Evolutionary conservation across 2,888 invertebrate genomes (phyloP).

Genomic region (Dynastes hyllus): DNA sequence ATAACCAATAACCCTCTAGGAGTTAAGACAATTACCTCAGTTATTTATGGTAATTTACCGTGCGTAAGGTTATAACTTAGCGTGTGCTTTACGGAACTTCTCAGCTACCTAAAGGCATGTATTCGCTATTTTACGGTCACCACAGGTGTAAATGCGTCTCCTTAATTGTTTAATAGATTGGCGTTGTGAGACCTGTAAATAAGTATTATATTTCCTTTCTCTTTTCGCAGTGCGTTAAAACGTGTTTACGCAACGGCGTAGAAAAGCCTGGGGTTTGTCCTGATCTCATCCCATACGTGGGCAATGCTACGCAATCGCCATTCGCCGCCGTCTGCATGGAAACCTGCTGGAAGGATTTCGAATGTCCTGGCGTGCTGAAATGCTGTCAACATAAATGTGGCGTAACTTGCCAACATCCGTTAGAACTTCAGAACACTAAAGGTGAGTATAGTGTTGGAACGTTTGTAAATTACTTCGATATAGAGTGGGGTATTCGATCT

Average conservation of each 20-base stretch:
- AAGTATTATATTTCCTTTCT: slow-evolving; percentile 29
- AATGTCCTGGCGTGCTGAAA: slow-evolving; percentile 80
- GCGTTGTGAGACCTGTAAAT: neutral
- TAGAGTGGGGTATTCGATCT: no score
- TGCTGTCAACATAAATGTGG: slow-evolving; percentile 83
- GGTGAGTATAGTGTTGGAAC: slow-evolving; percentile 68
- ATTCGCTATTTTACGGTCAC: neutral
- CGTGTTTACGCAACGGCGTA: slow-evolving; percentile 73
- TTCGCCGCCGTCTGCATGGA: slow-evolving; percentile 78
- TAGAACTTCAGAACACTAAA: slow-evolving; percentile 74
- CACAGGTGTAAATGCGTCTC: neutral
- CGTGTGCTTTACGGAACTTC: neutral
- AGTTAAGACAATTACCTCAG: neutral
- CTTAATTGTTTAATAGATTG: slow-evolving; percentile 3
- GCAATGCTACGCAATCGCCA: slow-evolving; percentile 66
- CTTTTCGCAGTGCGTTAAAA: slow-evolving; percentile 74
- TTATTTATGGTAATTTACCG: neutral
- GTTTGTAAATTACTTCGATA: no score
- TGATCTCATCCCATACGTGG: slow-evolving; percentile 51
- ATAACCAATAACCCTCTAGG: neutral
- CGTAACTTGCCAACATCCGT: slow-evolving; percentile 79
- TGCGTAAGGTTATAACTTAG: slow-evolving; percentile 4
- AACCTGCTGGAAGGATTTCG: slow-evolving; percentile 78
- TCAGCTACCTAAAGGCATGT: neutral
- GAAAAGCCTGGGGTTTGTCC: slow-evolving; percentile 73